Conservation (phyloP, 2,797 vertebrate genomes). For the Onychomys leucogaster region DNA sequence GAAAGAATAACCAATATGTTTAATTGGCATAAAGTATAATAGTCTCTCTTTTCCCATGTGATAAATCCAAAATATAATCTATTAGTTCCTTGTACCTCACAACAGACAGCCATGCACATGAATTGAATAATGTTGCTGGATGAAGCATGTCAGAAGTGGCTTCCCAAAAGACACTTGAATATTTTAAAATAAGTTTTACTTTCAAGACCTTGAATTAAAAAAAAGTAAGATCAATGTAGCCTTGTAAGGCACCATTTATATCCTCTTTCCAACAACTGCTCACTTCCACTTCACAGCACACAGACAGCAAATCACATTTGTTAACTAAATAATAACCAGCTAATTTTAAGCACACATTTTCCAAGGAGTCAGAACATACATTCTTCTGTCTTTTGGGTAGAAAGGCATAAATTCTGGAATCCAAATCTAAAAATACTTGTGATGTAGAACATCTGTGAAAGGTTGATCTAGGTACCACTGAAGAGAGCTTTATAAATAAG, state of each 20-base stretch:
- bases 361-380: constrained; percentile 44
- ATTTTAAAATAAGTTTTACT: constrained; percentile 45
- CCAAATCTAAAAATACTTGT: constrained; percentile 69
- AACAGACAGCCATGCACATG: background rate
- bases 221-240: constrained; percentile 54
- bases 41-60: background rate
- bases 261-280: constrained; percentile 41
- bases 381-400: constrained; percentile 14
- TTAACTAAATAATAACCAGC: constrained; percentile 72
- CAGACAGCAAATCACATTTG: constrained; percentile 15
- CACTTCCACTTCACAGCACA: constrained; percentile 70
- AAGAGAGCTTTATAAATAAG: background rate
- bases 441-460: background rate
- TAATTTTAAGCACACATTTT: constrained; percentile 74
- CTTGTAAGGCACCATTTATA: constrained; percentile 58
- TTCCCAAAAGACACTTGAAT: constrained; percentile 16
- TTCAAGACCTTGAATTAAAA: constrained; percentile 58
- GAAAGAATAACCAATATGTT: background rate
- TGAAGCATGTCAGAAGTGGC: background rate
- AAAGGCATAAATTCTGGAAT: constrained; percentile 63
- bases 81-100: background rate
- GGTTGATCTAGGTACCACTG: background rate
- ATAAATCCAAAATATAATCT: background rate
- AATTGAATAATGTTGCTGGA: constrained; percentile 6
- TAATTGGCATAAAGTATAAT: background rate